These are phyloP conservation scores for Aplocera efformata DNA, from an alignment of 2,888 invertebrate genomes.

Conservation along the genomic window DNA sequence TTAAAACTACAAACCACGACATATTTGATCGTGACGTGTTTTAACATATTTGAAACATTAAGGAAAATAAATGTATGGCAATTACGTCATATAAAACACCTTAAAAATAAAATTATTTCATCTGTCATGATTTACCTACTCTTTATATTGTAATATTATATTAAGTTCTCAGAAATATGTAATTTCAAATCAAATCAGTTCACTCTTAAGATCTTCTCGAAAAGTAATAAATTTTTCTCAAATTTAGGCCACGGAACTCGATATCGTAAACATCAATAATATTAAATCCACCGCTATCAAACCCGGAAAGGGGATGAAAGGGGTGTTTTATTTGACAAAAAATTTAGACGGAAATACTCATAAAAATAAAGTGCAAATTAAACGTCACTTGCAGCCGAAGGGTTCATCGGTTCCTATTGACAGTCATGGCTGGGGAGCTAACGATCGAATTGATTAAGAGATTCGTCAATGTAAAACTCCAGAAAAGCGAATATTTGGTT, in stretches of 20 bases:
- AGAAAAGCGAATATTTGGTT: too few species aligned
- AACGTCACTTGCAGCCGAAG: constrained; percentile 47
- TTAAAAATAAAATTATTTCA: too few species aligned
- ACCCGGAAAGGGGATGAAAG: constrained; percentile 6
- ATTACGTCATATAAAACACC: too few species aligned
- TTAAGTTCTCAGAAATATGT: too few species aligned
- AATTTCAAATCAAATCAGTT: too few species aligned
- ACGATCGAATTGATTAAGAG: neutral
- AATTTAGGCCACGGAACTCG: constrained; percentile 11
- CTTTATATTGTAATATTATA: too few species aligned
- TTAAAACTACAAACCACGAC: too few species aligned
- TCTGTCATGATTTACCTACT: too few species aligned
- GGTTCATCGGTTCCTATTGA: constrained; percentile 29
- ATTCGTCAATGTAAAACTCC: neutral
- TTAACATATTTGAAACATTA: too few species aligned
- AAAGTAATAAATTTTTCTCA: constrained; percentile 3
- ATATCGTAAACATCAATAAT: constrained; percentile 30
- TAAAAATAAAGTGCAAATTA: constrained; percentile 45
- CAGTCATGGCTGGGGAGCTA: neutral
- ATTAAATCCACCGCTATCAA: constrained; percentile 19
- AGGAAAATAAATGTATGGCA: too few species aligned
- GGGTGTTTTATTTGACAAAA: constrained; percentile 26
- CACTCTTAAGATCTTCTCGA: neutral
- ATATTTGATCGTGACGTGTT: too few species aligned
- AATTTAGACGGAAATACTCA: constrained; percentile 32